Base-by-base conservation (phyloP, 2,797 vertebrate genomes). In the Thunnus albacares region DNA sequence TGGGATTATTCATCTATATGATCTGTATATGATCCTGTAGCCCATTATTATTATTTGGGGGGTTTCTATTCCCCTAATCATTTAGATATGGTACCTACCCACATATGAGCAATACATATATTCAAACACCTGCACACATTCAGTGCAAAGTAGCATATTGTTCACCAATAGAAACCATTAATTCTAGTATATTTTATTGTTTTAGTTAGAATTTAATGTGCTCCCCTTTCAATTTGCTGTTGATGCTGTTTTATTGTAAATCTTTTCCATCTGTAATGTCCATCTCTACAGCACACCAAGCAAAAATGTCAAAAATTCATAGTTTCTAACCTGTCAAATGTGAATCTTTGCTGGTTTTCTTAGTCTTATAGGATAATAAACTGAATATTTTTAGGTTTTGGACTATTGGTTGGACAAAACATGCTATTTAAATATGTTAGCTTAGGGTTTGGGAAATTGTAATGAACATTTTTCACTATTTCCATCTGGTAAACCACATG, bases 1-100 rank as follows among this genome's bases (percentile, higher is more conserved):
- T 66, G 66, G 62, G 56, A 61, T 67, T 58, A 52, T 63, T 70
- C 47, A 24, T 53, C 18, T 51, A 18, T 8, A 18, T 51, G 47
- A 47, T 28, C 38, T 17, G 30, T 63, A 10, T 52, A 52, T 5
- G 3, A 52, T 65, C 53, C 35, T 57, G 26, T 10, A 58, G 52
- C 28, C 14, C 9, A 13, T 62, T 65, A 68, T 67, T 49, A 53
- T 71, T 58, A 5, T 61, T 56, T 51, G 24, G 2, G 0, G 11
- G 35, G 45, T 17, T 49, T 33, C 7, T 28, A 12, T 58, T 79
- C 56, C 41, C 68, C 20, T 65, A 14, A 62, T 63, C 28, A 28
- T 47, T 38, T 24, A 13, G 43, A 47, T 17, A 47, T 17, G 45
- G 8, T 43, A 1, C 3, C 41, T 43, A 43, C 13, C 41, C 13